phyloP scores from a whole-genome alignment of 1,140 invertebrate genomes.

The Aphelinus atriplicis region DNA sequence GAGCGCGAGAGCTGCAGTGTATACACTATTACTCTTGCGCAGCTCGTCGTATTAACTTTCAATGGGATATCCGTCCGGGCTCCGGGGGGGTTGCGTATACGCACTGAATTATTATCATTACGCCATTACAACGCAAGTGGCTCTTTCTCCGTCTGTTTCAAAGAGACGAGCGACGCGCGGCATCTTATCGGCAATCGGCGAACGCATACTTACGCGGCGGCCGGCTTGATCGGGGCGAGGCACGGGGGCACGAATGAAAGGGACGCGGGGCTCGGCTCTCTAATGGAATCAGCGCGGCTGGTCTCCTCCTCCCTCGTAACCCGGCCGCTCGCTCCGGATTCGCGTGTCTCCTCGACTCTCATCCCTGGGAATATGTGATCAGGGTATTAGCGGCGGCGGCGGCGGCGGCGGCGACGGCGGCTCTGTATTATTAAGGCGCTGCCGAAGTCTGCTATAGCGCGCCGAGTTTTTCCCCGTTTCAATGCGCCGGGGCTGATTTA shows the following conservation, averaged over 20 bases:
- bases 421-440: slow-evolving; percentile 62
- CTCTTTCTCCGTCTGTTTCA: neutral
- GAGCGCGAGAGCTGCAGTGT: no score
- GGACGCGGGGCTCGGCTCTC: slow-evolving; percentile 34
- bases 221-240: no score
- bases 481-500: slow-evolving; percentile 63
- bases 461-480: slow-evolving; percentile 56
- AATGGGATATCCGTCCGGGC: neutral
- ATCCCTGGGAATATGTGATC: slow-evolving; percentile 65
- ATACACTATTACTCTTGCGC: neutral
- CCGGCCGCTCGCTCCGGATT: slow-evolving; percentile 45
- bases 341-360: slow-evolving; percentile 59
- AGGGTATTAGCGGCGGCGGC: slow-evolving; percentile 58
- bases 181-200: no score
- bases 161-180: no score
- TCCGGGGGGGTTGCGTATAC: neutral
- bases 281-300: slow-evolving; percentile 61
- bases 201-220: no score
- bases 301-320: slow-evolving; percentile 47
- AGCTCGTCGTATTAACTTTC: neutral
- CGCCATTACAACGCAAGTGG: slow-evolving; percentile 9
- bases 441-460: slow-evolving; percentile 21
- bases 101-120: slow-evolving; percentile 19
- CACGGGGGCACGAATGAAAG: no score
- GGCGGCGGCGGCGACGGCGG: neutral